Percentiles rank a stretch among this genome's conserved stretches.
Evolutionary conservation across 1,140 invertebrate genomes (phyloP).

Genomic region (Pomacea maculata): DNA sequence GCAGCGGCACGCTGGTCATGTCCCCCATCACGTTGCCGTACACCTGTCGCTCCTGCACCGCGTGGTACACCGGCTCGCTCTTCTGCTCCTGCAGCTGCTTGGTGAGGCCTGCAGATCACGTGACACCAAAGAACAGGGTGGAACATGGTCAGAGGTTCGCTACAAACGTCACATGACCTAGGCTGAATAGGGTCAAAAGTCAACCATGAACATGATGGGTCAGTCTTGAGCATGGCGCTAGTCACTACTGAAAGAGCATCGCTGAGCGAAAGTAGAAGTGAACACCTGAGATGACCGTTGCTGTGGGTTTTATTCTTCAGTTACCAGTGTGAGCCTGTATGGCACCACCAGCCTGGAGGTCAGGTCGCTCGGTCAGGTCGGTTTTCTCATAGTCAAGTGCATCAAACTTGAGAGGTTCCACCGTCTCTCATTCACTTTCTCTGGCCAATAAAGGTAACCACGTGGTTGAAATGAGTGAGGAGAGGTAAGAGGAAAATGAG

Average conservation of each 20-base stretch:
- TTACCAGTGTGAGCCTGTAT: too few species aligned
- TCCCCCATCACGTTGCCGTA: not conserved
- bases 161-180: not conserved
- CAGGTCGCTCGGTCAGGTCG: too few species aligned
- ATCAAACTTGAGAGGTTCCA: too few species aligned
- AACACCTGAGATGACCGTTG: too few species aligned
- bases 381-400: too few species aligned
- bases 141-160: too few species aligned
- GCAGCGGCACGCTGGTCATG: not conserved
- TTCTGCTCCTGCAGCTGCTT: slow-evolving; percentile 20
- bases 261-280: too few species aligned
- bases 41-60: not conserved
- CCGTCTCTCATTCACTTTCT: too few species aligned
- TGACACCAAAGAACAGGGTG: not conserved
- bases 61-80: slow-evolving; percentile 15
- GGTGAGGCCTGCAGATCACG: not conserved
- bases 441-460: not conserved
- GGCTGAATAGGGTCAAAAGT: not conserved
- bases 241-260: too few species aligned
- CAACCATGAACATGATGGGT: not conserved
- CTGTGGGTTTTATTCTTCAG: too few species aligned
- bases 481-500: not conserved
- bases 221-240: too few species aligned
- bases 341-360: too few species aligned
- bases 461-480: not conserved